A percentile compares a stretch with the other conserved stretches of the same genome.
Conservation (phyloP, 2,113 vertebrate species). For the Litocranius walleri region DNA sequence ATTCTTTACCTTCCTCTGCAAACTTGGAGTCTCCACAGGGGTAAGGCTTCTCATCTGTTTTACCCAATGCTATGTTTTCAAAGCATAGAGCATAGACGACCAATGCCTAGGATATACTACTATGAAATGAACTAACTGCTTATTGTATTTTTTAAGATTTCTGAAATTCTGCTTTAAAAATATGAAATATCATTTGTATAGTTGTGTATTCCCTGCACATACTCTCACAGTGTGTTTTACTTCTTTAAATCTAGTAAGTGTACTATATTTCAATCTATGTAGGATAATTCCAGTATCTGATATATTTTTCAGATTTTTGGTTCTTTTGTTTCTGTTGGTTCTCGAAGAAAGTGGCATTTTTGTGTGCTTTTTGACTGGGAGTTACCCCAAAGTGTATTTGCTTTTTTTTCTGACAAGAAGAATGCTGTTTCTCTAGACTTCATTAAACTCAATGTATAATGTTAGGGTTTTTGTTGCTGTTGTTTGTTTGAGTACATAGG, state of each 20-base stretch:
- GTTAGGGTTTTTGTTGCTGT: not conserved
- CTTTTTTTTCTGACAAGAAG: not conserved
- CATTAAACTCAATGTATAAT: not conserved
- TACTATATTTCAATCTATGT: not conserved
- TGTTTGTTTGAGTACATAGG: not conserved
- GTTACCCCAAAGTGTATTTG: not conserved
- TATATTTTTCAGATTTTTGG: not conserved
- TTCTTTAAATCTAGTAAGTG: not conserved
- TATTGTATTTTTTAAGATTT: not conserved
- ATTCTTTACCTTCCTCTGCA: not conserved
- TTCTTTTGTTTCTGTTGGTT: not conserved
- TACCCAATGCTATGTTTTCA: not conserved
- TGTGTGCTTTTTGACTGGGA: not conserved
- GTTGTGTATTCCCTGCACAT: not conserved
- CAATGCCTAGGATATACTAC: not conserved
- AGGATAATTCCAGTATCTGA: not conserved
- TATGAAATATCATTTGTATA: not conserved
- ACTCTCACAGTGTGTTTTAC: not conserved
- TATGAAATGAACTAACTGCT: not conserved
- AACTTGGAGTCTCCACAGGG: not conserved
- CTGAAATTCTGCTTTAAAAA: not conserved
- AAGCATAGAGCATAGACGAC: not conserved
- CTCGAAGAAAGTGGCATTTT: not conserved
- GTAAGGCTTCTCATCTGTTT: not conserved
- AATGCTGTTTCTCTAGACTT: not conserved